phyloP scores from a whole-genome alignment of 2,113 vertebrate genomes.

The Tauraco erythrolophus region DNA sequence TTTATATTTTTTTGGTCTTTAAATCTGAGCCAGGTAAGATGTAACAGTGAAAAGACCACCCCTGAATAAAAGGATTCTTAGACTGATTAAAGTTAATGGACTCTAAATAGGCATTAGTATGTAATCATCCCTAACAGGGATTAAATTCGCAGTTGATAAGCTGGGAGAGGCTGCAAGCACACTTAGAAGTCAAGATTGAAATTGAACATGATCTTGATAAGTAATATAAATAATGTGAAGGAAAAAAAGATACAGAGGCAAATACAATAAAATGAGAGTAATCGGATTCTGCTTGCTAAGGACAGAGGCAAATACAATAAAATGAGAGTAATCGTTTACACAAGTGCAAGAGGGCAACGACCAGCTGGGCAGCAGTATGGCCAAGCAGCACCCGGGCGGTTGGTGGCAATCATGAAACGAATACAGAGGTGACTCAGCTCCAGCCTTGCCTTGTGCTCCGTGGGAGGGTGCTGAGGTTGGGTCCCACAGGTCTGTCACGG shows the following conservation, averaged over 20 bases:
- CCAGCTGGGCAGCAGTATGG: not conserved
- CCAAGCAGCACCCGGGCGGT: not conserved
- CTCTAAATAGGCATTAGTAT: not conserved
- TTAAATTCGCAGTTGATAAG: not conserved
- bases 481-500: not conserved
- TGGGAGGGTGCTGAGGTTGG: rapidly evolving
- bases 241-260: not conserved
- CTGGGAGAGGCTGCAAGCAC: not conserved
- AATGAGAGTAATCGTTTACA: not conserved
- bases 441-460: not conserved
- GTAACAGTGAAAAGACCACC: not conserved
- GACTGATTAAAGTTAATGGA: not conserved
- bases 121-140: not conserved
- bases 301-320: not conserved
- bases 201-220: not conserved
- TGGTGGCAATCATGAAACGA: not conserved
- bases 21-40: not conserved
- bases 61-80: not conserved
- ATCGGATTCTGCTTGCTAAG: not conserved
- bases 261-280: not conserved
- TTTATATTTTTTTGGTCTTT: not conserved
- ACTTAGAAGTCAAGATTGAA: not conserved
- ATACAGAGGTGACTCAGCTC: not conserved
- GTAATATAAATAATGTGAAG: not conserved
- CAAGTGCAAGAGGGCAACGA: not conserved